phyloP scores from a whole-genome alignment of 2,797 vertebrate species.

The Cyprinodon diabolis region DNA sequence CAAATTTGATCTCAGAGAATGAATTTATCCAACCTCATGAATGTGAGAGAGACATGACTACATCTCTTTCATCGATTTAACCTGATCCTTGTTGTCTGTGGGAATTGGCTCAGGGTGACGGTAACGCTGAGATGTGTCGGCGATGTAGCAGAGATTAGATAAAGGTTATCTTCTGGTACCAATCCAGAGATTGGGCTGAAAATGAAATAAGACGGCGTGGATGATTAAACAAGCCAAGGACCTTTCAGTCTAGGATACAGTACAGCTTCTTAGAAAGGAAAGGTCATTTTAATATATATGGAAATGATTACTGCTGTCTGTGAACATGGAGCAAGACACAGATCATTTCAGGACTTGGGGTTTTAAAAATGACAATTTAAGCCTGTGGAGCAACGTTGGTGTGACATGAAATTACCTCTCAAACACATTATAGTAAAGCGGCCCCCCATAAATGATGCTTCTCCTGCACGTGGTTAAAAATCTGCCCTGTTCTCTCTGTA shows the following conservation, averaged over 20 bases:
- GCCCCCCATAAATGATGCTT: slow-evolving; percentile 2
- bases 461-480: slow-evolving; percentile 9
- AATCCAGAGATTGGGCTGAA: slow-evolving; percentile 39
- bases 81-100: slow-evolving; percentile 30
- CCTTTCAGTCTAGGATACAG: slow-evolving; percentile 18
- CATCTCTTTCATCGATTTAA: slow-evolving; percentile 45
- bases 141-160: slow-evolving; percentile 57
- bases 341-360: slow-evolving; percentile 39
- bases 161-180: slow-evolving; percentile 62
- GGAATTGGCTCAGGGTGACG: slow-evolving; percentile 49
- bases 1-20: slow-evolving; percentile 24
- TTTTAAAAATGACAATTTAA: slow-evolving; percentile 19
- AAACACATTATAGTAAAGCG: neutral
- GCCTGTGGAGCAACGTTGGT: slow-evolving; percentile 29
- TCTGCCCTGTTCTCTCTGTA: slow-evolving; percentile 1
- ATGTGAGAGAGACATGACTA: slow-evolving; percentile 7
- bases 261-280: slow-evolving; percentile 46
- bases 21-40: neutral
- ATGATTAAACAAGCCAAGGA: slow-evolving; percentile 58
- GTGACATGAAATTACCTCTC: slow-evolving; percentile 31
- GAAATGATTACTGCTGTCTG: slow-evolving; percentile 60
- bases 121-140: slow-evolving; percentile 37
- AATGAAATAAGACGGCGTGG: slow-evolving; percentile 41
- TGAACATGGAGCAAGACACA: slow-evolving; percentile 35
- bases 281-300: slow-evolving; percentile 75